These are phyloP conservation scores for Porites cylindrica DNA, from an alignment of 92 coral and sea anemone genomes.

Conservation along the genomic window DNA sequence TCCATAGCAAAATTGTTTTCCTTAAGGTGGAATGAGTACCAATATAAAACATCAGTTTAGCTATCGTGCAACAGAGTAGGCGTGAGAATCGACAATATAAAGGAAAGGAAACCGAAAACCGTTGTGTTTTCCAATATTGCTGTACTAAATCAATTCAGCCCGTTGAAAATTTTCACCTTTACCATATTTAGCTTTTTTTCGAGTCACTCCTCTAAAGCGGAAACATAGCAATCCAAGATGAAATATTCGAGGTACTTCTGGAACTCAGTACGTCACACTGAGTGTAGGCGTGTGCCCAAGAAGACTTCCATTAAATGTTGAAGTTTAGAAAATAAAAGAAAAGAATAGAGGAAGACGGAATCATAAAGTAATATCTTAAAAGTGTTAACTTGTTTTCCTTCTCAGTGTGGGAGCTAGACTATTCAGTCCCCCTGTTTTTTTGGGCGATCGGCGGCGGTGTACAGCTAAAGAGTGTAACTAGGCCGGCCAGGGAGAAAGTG, in stretches of 20 bases:
- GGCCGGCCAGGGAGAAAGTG: no score
- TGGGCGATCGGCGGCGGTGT: no score
- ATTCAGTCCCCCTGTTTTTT: no score
- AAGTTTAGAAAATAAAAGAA: no score
- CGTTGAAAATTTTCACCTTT: not conserved
- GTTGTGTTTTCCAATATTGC: not conserved
- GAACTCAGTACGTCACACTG: slow-evolving; percentile 14
- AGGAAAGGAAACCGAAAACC: not conserved
- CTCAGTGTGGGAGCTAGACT: no score
- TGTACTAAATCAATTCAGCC: not conserved
- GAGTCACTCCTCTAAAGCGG: not conserved
- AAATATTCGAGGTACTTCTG: slow-evolving; percentile 32
- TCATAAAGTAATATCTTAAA: no score
- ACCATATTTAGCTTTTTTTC: slow-evolving; percentile 3
- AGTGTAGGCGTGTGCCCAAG: not conserved
- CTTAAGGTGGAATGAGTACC: slow-evolving; percentile 26
- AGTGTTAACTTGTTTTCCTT: no score
- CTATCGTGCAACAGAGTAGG: not conserved
- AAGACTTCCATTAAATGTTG: not conserved
- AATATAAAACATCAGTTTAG: slow-evolving; percentile 13
- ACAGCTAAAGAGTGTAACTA: no score
- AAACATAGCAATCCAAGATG: not conserved
- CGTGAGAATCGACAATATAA: slow-evolving; percentile 11
- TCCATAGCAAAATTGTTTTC: slow-evolving; percentile 36
- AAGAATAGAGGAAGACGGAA: no score